Evolutionary conservation across 64 coral and sea anemone genomes (phyloP).

Genomic region (Platygyra sinensis): DNA sequence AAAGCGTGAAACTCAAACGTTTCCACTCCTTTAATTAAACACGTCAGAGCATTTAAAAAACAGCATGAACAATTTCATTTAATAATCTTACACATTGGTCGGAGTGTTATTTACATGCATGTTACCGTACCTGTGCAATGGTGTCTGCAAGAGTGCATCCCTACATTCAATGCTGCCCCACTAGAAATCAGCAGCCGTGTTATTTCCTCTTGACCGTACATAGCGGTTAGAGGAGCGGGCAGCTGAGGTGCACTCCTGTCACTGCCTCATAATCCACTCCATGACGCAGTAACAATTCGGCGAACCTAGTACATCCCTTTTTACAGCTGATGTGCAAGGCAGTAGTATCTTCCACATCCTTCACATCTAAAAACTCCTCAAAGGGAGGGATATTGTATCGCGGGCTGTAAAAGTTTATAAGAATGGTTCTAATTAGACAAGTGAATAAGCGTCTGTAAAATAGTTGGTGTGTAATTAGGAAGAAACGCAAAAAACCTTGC

Average conservation of each 20-base stretch:
- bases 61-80: too few relatives aligned
- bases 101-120: neutral
- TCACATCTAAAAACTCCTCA: conserved; percentile 31
- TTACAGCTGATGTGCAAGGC: conserved; percentile 32
- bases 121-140: conserved; percentile 35
- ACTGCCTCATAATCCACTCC: conserved; percentile 21
- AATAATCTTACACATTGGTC: too few relatives aligned
- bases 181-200: conserved; percentile 27
- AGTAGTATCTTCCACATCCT: conserved; percentile 42
- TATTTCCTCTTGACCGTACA: conserved; percentile 10
- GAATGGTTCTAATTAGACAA: too few relatives aligned
- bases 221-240: conserved; percentile 7
- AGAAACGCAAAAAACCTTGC: too few relatives aligned
- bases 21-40: too few relatives aligned
- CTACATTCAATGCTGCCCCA: conserved; percentile 11
- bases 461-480: too few relatives aligned
- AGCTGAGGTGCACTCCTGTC: neutral
- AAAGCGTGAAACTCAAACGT: too few relatives aligned
- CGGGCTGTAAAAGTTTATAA: conserved; percentile 7
- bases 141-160: conserved; percentile 38
- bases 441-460: too few relatives aligned
- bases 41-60: too few relatives aligned
- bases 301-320: neutral
- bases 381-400: neutral
- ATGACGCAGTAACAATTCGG: conserved; percentile 28